phyloP scores from a whole-genome alignment of 2,113 vertebrate genomes.

The Patagioenas fasciata region DNA sequence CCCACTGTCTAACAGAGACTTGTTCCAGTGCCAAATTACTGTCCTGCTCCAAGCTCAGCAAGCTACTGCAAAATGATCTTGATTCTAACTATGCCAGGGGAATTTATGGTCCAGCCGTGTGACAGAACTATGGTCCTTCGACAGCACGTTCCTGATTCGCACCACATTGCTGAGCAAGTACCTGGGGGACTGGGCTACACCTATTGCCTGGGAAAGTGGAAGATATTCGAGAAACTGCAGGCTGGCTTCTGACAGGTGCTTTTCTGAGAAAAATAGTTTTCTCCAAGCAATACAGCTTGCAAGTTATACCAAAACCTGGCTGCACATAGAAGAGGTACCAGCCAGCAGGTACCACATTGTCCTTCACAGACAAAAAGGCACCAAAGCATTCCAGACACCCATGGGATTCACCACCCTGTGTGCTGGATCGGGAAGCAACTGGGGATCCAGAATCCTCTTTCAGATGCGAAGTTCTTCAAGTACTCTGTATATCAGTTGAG shows the following conservation, averaged over 20 bases:
- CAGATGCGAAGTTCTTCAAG: not conserved
- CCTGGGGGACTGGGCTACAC: not conserved
- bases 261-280: not conserved
- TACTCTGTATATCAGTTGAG: no score
- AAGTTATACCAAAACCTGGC: no score
- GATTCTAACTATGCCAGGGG: not conserved
- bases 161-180: not conserved
- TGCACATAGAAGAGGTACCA: not conserved
- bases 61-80: not conserved
- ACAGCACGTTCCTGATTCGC: fast-evolving
- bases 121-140: not conserved
- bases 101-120: fast-evolving
- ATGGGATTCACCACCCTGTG: fast-evolving
- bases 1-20: not conserved
- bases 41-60: not conserved
- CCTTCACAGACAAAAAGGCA: fast-evolving
- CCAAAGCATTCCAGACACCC: not conserved
- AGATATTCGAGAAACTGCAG: not conserved
- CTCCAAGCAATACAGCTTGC: not conserved
- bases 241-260: not conserved
- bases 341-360: not conserved
- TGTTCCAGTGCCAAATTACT: not conserved
- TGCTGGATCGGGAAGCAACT: not conserved
- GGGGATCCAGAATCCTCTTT: not conserved
- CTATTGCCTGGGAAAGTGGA: not conserved